Percentiles rank a stretch among this genome's conserved stretches.
These are phyloP conservation scores for Unio delphinus DNA, from an alignment of 2,888 invertebrate species.

Conservation along the genomic window DNA sequence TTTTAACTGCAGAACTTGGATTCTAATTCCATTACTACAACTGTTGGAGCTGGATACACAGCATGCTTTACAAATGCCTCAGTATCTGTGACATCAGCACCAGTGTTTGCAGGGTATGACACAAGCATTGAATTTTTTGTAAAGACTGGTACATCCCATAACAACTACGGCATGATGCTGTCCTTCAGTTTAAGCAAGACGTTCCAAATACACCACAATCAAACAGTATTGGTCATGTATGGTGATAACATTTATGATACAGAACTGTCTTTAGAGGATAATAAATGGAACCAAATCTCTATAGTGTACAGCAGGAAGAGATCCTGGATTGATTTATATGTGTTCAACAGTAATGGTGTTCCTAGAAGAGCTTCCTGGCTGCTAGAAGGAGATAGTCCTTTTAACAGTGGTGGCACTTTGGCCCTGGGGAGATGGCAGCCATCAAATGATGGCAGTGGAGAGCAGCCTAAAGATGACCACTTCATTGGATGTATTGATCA, in stretches of 20 bases:
- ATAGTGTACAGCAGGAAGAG: slow-evolving; percentile 12
- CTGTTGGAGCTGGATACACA: slow-evolving; percentile 23
- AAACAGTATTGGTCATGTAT: slow-evolving; percentile 7
- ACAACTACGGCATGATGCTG: slow-evolving; percentile 30
- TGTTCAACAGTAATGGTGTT: too few relatives aligned
- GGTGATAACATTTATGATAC: slow-evolving; percentile 15
- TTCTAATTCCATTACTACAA: too few relatives aligned
- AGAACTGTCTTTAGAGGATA: slow-evolving; percentile 14
- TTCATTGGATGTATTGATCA: slow-evolving; percentile 43
- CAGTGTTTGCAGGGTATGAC: slow-evolving; percentile 10
- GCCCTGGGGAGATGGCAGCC: slow-evolving; percentile 40
- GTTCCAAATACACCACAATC: slow-evolving; percentile 17
- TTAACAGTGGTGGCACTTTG: slow-evolving; percentile 24
- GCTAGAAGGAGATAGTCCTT: neutral
- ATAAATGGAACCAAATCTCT: slow-evolving; percentile 31
- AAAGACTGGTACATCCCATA: slow-evolving; percentile 17
- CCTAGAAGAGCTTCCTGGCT: too few relatives aligned
- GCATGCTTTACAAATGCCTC: slow-evolving; percentile 33
- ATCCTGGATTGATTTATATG: neutral
- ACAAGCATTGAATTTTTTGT: slow-evolving; percentile 34
- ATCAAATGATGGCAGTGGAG: slow-evolving; percentile 10
- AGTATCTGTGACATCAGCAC: slow-evolving; percentile 9
- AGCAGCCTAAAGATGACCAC: slow-evolving; percentile 16
- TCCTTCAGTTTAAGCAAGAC: slow-evolving; percentile 27
- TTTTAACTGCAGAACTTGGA: too few relatives aligned